Evolutionary conservation across 2,888 invertebrate species (phyloP).

Genomic region (Latrodectus elegans): DNA sequence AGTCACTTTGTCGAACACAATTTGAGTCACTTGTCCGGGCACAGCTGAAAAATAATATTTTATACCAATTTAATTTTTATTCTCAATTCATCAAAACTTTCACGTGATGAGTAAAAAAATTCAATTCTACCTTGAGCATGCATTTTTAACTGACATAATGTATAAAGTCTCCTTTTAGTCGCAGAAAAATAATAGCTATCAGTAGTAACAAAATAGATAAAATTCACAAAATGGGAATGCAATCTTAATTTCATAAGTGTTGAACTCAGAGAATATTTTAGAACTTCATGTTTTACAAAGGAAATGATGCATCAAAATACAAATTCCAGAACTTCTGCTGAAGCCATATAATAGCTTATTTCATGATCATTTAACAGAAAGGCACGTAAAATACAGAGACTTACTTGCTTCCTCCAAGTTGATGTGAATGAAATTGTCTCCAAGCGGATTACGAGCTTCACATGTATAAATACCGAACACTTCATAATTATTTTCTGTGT

Average conservation of each 20-base stretch:
- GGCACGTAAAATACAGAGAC: background rate
- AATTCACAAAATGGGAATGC: background rate
- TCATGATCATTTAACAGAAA: too few species aligned
- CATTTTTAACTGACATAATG: background rate
- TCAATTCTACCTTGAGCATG: background rate
- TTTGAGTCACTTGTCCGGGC: conserved; percentile 82
- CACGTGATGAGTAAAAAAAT: background rate
- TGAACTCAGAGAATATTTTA: background rate
- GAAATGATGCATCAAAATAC: too few species aligned
- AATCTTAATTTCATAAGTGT: background rate
- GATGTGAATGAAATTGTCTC: conserved; percentile 81
- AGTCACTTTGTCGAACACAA: conserved; percentile 79
- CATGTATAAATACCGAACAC: conserved; percentile 82
- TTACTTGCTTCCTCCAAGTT: conserved; percentile 83
- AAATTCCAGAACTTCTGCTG: too few species aligned
- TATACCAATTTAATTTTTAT: background rate
- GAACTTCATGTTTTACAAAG: background rate
- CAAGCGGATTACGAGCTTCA: conserved; percentile 85
- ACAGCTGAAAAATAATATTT: conserved; percentile 73
- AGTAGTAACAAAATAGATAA: background rate
- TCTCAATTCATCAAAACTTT: background rate
- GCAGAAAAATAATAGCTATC: background rate
- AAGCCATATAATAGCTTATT: too few species aligned
- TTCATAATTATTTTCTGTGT: conserved; percentile 41
- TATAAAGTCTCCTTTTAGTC: background rate